Base-by-base conservation (phyloP, 2,888 invertebrate species). In the Cosmia trapezina region DNA sequence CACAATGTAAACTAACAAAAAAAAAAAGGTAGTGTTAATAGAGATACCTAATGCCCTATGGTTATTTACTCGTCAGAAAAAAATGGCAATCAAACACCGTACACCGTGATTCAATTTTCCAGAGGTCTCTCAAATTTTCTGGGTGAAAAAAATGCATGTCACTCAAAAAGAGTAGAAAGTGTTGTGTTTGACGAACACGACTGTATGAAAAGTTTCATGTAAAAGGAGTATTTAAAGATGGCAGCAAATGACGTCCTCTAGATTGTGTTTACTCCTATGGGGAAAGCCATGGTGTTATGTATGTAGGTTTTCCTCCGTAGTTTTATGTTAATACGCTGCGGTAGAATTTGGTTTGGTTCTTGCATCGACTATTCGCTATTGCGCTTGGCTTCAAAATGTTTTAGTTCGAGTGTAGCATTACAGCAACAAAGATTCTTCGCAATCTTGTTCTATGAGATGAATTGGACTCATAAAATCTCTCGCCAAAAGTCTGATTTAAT, bases 171-270 rank as follows among this genome's bases (percentile, higher is more conserved):
- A 28, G 8, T 60, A 17, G 33, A 37, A 37, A 33, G 41, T 33
- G 4, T 69, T 49, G 8, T 9, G 6, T 28, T 19, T 17, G 11
- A n/a, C n/a, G n/a, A 33, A 41, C 33, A 49, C 43, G 7, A 2
- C 17, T n/a, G 2, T 41, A 12, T 0, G 51, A 57, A 69, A 28
- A 28, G n/a, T 51, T 41, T 57, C 41, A 57, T 51, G 33, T 37
- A 59, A 57, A 57, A 77, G 7, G 14, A 47, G n/a, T 78, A 70
- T 74, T 54, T 77, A 54, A 54, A 60, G 41, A 76, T 68, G 53
- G 69, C 22, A 33, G 14, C 59, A 49, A 47, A 19, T 76, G 59
- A 37, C 41, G 41, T 41, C 56, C 28, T 57, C 45, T 62, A 70
- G 61, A 53, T 47, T 71, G 19, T 62, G 19, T 64, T 63, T 60